phyloP scores from a whole-genome alignment of 2,888 invertebrate species.

The Caenorhabditis plicata region DNA sequence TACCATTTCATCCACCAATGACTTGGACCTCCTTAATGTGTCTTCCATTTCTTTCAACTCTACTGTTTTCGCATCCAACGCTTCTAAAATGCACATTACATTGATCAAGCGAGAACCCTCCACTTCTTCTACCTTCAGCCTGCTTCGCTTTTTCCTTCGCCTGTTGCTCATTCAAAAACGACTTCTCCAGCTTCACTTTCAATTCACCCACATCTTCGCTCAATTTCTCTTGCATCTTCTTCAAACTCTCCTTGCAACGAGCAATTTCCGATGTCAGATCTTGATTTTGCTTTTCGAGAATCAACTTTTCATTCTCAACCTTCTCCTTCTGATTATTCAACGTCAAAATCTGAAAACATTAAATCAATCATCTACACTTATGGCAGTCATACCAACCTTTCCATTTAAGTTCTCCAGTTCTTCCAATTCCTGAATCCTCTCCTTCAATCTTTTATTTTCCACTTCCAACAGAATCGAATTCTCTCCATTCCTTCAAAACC shows the following conservation, averaged over 20 bases:
- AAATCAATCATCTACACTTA: too few relatives aligned
- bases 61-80: constrained; percentile 1
- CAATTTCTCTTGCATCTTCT: constrained; percentile 7
- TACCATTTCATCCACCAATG: constrained; percentile 19
- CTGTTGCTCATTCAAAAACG: constrained; percentile 8
- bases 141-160: constrained; percentile 10
- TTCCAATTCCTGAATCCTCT: constrained; percentile 27
- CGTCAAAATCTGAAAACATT: constrained; percentile 7
- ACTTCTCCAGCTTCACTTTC: constrained; percentile 19
- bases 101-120: too few relatives aligned
- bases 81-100: too few relatives aligned
- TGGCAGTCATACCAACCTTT: too few relatives aligned
- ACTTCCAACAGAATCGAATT: constrained; percentile 10
- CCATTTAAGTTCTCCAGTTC: constrained; percentile 19
- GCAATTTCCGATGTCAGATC: constrained; percentile 10
- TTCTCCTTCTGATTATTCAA: constrained; percentile 14
- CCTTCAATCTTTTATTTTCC: constrained; percentile 19
- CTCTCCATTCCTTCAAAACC: background rate
- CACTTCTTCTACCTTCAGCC: constrained; percentile 8
- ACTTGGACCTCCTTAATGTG: constrained; percentile 8
- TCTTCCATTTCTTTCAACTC: constrained; percentile 5
- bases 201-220: constrained; percentile 18
- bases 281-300: constrained; percentile 8
- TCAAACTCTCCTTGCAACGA: constrained; percentile 20
- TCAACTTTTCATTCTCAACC: constrained; percentile 16